These are phyloP conservation scores for Sphinx pinastri DNA, from an alignment of 2,888 invertebrate species.

Conservation along the genomic window DNA sequence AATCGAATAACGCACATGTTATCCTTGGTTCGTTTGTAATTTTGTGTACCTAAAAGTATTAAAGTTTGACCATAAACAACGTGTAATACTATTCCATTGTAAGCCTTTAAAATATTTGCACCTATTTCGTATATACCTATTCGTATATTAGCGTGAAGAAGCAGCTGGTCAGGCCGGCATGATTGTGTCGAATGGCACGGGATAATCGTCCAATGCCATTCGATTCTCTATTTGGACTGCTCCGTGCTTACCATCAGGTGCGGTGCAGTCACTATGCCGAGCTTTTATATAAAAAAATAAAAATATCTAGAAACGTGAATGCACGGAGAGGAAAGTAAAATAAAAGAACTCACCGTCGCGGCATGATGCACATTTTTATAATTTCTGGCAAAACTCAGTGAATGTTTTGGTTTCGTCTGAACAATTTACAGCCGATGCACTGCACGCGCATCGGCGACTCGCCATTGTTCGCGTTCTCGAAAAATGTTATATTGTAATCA, in stretches of 20 bases:
- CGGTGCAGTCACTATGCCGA: too few species aligned
- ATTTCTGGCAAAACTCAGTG: slow-evolving; percentile 14
- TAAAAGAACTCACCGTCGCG: slow-evolving; percentile 2
- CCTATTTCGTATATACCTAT: not conserved
- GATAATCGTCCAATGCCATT: too few species aligned
- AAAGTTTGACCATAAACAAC: not conserved
- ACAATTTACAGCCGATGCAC: slow-evolving; percentile 27
- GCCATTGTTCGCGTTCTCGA: slow-evolving; percentile 46
- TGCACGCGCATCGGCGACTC: slow-evolving; percentile 24
- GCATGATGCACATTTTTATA: slow-evolving; percentile 5
- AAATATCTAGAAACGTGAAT: slow-evolving; percentile 6
- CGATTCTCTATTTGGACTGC: too few species aligned
- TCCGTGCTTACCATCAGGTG: too few species aligned
- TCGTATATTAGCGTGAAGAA: too few species aligned
- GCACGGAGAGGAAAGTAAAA: not conserved
- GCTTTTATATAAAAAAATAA: too few species aligned
- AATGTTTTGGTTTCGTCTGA: slow-evolving; percentile 26
- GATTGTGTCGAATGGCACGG: too few species aligned
- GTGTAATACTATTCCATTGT: not conserved
- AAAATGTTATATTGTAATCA: slow-evolving; percentile 37
- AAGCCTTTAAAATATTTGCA: not conserved
- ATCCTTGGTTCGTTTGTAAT: not conserved
- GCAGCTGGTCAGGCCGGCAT: too few species aligned
- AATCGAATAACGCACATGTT: not conserved
- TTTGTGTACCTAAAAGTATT: not conserved